phyloP scores from a whole-genome alignment of 2,888 invertebrate genomes.

The Catocala sponsa region DNA sequence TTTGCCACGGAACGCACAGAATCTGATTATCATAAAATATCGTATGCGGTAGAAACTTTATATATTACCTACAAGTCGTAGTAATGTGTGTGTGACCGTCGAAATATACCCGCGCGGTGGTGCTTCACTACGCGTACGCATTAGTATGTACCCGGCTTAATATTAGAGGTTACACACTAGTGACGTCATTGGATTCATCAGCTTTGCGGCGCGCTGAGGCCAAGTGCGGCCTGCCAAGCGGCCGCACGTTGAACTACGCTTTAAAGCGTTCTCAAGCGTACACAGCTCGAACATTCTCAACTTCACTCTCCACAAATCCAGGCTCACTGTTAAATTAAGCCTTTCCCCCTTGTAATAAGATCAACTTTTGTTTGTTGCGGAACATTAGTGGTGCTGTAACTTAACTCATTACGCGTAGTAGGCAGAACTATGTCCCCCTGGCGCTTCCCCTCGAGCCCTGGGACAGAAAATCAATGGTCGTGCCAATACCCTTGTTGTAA shows the following conservation, averaged over 20 bases:
- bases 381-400: conserved; percentile 36
- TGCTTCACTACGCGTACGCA: background rate
- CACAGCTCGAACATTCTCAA: conserved; percentile 37
- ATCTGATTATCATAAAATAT: too few species aligned
- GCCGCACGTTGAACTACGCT: conserved; percentile 32
- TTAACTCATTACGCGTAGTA: conserved; percentile 61
- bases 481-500: conserved; percentile 55
- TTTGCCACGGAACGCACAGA: too few species aligned
- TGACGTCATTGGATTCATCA: conserved; percentile 31
- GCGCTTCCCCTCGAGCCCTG: conserved; percentile 50
- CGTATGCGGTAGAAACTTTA: too few species aligned
- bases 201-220: conserved; percentile 7
- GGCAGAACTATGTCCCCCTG: conserved; percentile 58
- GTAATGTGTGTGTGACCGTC: too few species aligned
- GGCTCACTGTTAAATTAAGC: conserved; percentile 10
- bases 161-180: conserved; percentile 1
- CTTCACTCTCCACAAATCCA: conserved; percentile 22
- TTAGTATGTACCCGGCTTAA: background rate
- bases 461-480: conserved; percentile 62
- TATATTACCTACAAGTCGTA: too few species aligned
- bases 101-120: too few species aligned
- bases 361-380: conserved; percentile 15
- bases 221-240: conserved; percentile 16
- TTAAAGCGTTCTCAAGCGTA: conserved; percentile 42
- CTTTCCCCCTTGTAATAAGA: conserved; percentile 17